A percentile compares a stretch with the other conserved stretches of the same genome.
phyloP scores from a whole-genome alignment of 1,140 invertebrate genomes.

The Lucilia sericata region DNA sequence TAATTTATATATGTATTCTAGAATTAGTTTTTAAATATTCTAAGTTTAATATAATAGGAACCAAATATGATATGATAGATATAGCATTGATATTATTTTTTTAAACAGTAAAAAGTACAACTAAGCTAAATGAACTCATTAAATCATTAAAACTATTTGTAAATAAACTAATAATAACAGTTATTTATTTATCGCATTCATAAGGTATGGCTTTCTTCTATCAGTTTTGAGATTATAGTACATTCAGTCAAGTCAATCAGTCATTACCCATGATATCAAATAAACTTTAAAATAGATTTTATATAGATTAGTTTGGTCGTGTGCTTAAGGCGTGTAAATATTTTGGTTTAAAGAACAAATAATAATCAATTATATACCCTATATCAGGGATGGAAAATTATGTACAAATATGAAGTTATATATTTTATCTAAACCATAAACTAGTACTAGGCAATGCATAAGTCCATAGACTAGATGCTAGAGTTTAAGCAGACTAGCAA shows the following conservation, averaged over 20 bases:
- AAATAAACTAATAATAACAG: background rate
- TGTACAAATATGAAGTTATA: too few relatives aligned
- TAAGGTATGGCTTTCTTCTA: background rate
- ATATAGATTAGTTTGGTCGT: background rate
- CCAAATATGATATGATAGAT: too few relatives aligned
- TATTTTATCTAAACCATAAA: too few relatives aligned
- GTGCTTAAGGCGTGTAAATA: background rate
- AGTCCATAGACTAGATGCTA: too few relatives aligned
- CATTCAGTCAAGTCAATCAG: too few relatives aligned
- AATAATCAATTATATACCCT: background rate
- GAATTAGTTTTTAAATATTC: too few relatives aligned
- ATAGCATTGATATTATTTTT: too few relatives aligned
- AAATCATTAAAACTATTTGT: conserved; percentile 11
- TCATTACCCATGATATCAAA: background rate
- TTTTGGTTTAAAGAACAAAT: background rate
- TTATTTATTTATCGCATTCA: background rate
- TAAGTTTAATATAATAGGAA: too few relatives aligned
- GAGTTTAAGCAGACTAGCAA: too few relatives aligned
- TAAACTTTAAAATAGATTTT: background rate
- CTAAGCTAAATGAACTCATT: background rate
- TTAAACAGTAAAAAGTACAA: background rate
- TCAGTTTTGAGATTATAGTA: background rate
- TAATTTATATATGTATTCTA: background rate
- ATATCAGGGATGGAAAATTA: too few relatives aligned
- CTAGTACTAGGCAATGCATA: too few relatives aligned